Base-by-base conservation (phyloP, 2,888 invertebrate genomes). In the Clepsis dumicolana region DNA sequence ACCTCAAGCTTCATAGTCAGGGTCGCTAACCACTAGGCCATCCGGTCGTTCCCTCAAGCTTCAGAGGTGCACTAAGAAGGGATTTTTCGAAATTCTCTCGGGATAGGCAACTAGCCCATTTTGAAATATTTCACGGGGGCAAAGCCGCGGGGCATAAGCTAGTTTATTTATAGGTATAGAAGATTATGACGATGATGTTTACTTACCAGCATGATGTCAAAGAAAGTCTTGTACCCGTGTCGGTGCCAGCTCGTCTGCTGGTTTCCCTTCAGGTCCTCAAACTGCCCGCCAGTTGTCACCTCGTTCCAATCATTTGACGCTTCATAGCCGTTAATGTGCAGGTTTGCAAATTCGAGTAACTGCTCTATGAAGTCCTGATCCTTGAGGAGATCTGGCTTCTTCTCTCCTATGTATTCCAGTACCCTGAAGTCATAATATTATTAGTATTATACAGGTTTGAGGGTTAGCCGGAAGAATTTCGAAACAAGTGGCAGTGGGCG, bases 301-400 rank as follows among this genome's bases (percentile, higher is more conserved):
- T 65, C 65, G 10, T 65, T 65, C 65, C 65, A 65, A 10, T 65
- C 60, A 4, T 65, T 60, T 0, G 65, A 60, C 4, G 38, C 5
- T 18, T 60, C 65, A 2, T 52, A n/a, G 10, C 18, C 54, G 4
- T 63, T 50, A 12, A 41, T 44, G 0, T 16, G 4, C 3, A 64
- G 60, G 10, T 60, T 53, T 8, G n/a, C 27, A n/a, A 64, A 53
- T 8, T 29, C 64, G 1, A 64, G 44, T 24, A 29, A 69, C 25
- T 64, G 57, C 1, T 44, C 44, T 52, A 64, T 59, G 48, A 82
- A 85, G 1, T 84, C 85, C 2, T 74, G 70, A 67, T 89, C 82
- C 8, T 77, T 67, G 0, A 79, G 64, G 0, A 88, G 56, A 0
- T 73, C 8, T 0, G 87, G 85, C 24, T 85, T 70, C 0, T 80